Percentiles rank a stretch among this genome's conserved stretches.
Evolutionary conservation across 2,888 invertebrate species (phyloP).

Genomic region (Agrotis puta): DNA sequence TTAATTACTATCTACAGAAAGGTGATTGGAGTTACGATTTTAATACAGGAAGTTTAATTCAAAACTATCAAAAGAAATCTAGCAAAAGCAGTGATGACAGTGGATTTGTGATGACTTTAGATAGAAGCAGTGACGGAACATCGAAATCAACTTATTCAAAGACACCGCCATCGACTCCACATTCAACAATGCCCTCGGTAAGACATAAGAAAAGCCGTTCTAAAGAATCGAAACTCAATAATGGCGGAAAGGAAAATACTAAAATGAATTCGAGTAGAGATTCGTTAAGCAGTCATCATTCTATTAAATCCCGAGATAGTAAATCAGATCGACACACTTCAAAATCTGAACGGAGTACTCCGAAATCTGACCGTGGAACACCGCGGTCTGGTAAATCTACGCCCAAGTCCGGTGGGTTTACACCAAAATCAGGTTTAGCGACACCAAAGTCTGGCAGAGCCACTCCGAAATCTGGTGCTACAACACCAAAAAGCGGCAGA

Average conservation of each 20-base stretch:
- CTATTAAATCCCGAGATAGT: slow-evolving; percentile 87
- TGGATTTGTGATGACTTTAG: slow-evolving; percentile 89
- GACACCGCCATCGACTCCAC: slow-evolving; percentile 88
- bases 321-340: slow-evolving; percentile 88
- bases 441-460: slow-evolving; percentile 87
- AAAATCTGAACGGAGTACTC: slow-evolving; percentile 88
- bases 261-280: slow-evolving; percentile 88
- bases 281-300: slow-evolving; percentile 89
- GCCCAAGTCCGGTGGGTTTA: slow-evolving; percentile 85
- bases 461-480: slow-evolving; percentile 86
- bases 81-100: slow-evolving; percentile 90
- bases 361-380: slow-evolving; percentile 86
- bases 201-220: slow-evolving; percentile 88
- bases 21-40: slow-evolving; percentile 90
- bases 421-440: slow-evolving; percentile 85
- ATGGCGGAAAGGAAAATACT: slow-evolving; percentile 81
- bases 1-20: slow-evolving; percentile 88
- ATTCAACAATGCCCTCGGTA: slow-evolving; percentile 86
- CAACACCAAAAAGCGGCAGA: slow-evolving; percentile 91
- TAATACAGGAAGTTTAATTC: slow-evolving; percentile 87
- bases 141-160: slow-evolving; percentile 88
- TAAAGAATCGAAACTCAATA: slow-evolving; percentile 86
- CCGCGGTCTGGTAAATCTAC: slow-evolving; percentile 86
- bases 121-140: slow-evolving; percentile 88
- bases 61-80: slow-evolving; percentile 89